Evolutionary conservation across 1,140 invertebrate species (phyloP).

Genomic region (Helicoverpa zea): DNA sequence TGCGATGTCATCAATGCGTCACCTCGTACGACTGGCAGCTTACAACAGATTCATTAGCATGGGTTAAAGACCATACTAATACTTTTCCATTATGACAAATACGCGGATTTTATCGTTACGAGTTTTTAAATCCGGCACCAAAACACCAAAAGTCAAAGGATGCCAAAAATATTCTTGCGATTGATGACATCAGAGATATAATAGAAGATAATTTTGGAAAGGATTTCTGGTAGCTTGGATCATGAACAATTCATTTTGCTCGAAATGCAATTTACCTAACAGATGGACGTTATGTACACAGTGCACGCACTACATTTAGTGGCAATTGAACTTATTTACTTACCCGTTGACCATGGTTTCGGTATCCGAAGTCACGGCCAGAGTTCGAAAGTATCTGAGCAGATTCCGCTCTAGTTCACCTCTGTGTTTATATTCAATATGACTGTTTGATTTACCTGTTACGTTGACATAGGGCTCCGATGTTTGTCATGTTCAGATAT

Average conservation of each 20-base stretch:
- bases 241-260: too few species aligned
- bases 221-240: too few species aligned
- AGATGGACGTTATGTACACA: too few species aligned
- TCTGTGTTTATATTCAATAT: not conserved
- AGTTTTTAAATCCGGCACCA: not conserved
- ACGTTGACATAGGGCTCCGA: too few species aligned
- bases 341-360: not conserved
- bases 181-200: too few species aligned
- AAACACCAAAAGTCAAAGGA: not conserved
- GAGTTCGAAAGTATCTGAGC: not conserved
- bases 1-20: slow-evolving; percentile 20
- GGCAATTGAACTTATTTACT: not conserved
- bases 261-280: too few species aligned
- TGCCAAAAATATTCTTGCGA: too few species aligned
- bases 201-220: too few species aligned
- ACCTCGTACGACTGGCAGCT: slow-evolving; percentile 1
- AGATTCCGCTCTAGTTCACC: not conserved
- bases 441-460: not conserved
- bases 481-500: not conserved
- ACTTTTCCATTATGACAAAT: not conserved
- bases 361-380: not conserved
- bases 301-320: too few species aligned
- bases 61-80: slow-evolving; percentile 9
- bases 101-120: not conserved
- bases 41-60: slow-evolving; percentile 18